phyloP scores from a whole-genome alignment of 1,140 invertebrate genomes.

The Metopolophium dirhodum region DNA sequence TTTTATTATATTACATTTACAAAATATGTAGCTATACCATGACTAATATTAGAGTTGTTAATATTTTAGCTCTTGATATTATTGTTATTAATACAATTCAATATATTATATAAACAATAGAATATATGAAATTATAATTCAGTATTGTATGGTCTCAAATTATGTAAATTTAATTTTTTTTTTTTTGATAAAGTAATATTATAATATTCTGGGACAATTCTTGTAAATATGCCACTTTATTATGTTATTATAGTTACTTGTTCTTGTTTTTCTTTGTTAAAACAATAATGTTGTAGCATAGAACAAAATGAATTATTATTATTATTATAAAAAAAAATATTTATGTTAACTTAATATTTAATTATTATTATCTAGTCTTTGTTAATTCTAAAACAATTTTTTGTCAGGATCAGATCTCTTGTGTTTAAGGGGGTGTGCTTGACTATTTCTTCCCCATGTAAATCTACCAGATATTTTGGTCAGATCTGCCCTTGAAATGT shows the following conservation, averaged over 20 bases:
- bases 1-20: background rate
- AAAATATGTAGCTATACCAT: background rate
- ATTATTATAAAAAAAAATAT: conserved; percentile 41
- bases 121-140: background rate
- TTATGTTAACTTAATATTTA: conserved; percentile 53
- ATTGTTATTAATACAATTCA: background rate
- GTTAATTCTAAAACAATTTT: conserved; percentile 40
- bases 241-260: conserved; percentile 44
- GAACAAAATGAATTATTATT: conserved; percentile 43
- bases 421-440: background rate
- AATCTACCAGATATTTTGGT: background rate
- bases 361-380: conserved; percentile 56
- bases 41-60: background rate
- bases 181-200: background rate
- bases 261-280: conserved; percentile 47
- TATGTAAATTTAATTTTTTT: background rate
- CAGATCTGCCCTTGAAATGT: conserved; percentile 21
- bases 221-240: conserved; percentile 33
- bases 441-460: background rate
- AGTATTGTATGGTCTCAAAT: background rate
- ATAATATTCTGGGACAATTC: background rate
- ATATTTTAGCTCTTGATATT: background rate
- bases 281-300: conserved; percentile 25
- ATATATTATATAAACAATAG: background rate
- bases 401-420: conserved; percentile 45